phyloP scores from a whole-genome alignment of 2,113 vertebrate genomes.

The Leptodactylus fuscus region DNA sequence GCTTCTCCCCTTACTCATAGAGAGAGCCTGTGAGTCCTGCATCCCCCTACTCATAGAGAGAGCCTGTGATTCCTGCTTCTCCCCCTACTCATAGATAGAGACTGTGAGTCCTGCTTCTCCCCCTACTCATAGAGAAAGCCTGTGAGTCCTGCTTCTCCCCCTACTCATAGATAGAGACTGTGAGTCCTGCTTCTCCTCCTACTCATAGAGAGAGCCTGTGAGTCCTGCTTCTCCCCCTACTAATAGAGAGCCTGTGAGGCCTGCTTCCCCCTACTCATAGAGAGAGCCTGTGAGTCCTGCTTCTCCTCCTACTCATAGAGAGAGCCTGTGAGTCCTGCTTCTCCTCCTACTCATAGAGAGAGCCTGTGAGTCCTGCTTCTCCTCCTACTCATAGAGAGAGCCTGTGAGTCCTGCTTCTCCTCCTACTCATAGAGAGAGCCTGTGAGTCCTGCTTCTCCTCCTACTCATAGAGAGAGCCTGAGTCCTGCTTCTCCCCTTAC shows the following conservation, averaged over 20 bases:
- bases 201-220: not conserved
- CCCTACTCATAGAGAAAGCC: not conserved
- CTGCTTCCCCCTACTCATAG: not conserved
- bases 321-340: not conserved
- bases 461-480: not conserved
- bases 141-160: not conserved
- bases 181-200: not conserved
- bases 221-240: not conserved
- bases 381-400: not conserved
- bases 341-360: not conserved
- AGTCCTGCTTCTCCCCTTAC: not conserved
- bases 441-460: not conserved
- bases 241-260: not conserved
- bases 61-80: not conserved
- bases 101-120: not conserved
- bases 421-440: too few species aligned
- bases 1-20: not conserved
- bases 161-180: not conserved
- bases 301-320: not conserved
- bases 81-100: not conserved
- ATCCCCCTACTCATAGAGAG: not conserved
- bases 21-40: not conserved
- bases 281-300: not conserved
- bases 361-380: not conserved
- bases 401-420: not conserved